Evolutionary conservation across 2,888 invertebrate species (phyloP).

Genomic region (Drosophila robusta): DNA sequence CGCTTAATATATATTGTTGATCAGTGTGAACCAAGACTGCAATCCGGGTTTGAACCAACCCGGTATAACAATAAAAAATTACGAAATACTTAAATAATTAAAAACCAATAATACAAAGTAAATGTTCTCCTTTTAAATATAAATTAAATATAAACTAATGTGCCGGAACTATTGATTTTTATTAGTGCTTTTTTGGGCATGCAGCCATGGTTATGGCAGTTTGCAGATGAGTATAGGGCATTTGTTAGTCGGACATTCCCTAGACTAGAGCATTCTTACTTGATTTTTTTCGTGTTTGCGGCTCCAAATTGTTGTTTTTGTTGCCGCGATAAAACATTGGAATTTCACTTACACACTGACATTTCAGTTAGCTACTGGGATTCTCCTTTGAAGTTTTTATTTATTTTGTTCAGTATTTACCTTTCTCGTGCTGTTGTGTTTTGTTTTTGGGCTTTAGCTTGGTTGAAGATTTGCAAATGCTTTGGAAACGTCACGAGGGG

Average conservation of each 20-base stretch:
- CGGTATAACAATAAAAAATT: no score
- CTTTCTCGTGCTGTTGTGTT: conserved; percentile 51
- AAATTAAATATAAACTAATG: no score
- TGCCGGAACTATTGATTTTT: no score
- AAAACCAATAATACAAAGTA: no score
- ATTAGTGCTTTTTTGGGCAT: no score
- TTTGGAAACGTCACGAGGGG: conserved; percentile 14
- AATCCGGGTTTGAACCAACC: no score
- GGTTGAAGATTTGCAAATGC: conserved; percentile 47
- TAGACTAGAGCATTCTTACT: neutral
- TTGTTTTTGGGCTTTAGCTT: conserved; percentile 37
- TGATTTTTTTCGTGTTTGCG: conserved; percentile 26
- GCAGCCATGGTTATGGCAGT: no score
- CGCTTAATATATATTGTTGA: no score
- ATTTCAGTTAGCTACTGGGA: conserved; percentile 80
- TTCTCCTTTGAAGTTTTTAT: conserved; percentile 76
- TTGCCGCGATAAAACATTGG: conserved; percentile 70
- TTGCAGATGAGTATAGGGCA: neutral
- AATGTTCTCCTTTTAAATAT: no score
- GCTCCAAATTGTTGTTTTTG: conserved; percentile 58
- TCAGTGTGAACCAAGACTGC: no score
- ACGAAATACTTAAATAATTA: no score
- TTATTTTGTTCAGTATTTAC: conserved; percentile 70
- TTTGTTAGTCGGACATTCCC: neutral
- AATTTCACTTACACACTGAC: conserved; percentile 73